Percentiles rank a stretch among this genome's conserved stretches.
Conservation (phyloP, 2,888 invertebrate species). For the Sminthurides aquaticus region DNA sequence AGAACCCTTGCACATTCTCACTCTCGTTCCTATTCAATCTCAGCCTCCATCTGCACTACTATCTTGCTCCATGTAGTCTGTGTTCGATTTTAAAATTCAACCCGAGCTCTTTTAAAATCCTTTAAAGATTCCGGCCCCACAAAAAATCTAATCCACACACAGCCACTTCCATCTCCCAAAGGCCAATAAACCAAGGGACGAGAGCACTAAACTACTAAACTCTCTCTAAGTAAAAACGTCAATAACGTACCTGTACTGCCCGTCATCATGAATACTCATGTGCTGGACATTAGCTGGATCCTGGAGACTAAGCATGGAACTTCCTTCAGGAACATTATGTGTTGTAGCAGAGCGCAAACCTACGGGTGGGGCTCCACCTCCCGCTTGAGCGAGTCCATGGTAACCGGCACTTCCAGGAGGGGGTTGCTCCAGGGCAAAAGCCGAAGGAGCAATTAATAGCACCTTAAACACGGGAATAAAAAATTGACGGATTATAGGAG, state of each 20-base stretch:
- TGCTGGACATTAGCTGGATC: slow-evolving; percentile 22
- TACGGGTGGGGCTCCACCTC: slow-evolving; percentile 7
- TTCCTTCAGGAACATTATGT: too few species aligned
- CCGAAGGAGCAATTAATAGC: slow-evolving; percentile 8
- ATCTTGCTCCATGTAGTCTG: too few species aligned
- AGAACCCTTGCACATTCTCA: background rate
- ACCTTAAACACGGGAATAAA: slow-evolving; percentile 16
- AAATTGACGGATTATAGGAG: slow-evolving; percentile 9
- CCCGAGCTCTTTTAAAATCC: too few species aligned
- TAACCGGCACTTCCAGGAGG: slow-evolving; percentile 12
- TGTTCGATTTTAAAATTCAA: too few species aligned
- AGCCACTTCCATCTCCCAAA: too few species aligned
- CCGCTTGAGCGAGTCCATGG: slow-evolving; percentile 9
- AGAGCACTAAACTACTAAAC: too few species aligned
- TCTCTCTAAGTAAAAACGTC: too few species aligned
- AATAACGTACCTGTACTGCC: too few species aligned
- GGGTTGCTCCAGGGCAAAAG: background rate
- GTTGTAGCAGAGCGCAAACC: background rate
- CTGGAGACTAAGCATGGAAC: background rate
- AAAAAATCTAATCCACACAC: too few species aligned
- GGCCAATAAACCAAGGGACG: too few species aligned
- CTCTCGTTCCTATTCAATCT: background rate
- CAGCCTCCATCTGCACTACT: too few species aligned
- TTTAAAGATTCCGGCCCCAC: too few species aligned
- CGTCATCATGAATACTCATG: slow-evolving; percentile 29